phyloP scores from a whole-genome alignment of 2,888 invertebrate genomes.

The Cryptocephalus moraei region DNA sequence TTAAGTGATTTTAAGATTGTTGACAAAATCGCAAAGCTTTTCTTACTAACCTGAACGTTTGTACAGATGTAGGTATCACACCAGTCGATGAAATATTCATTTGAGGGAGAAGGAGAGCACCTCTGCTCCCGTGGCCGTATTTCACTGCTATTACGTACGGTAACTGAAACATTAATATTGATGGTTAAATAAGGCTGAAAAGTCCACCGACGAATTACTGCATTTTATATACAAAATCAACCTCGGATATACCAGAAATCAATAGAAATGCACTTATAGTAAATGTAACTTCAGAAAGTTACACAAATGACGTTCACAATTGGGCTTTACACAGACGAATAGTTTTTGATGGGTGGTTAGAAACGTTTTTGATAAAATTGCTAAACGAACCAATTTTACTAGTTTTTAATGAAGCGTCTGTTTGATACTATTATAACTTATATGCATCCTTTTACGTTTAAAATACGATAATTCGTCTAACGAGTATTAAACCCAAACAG shows the following conservation, averaged over 20 bases:
- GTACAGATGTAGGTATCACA: conserved; percentile 64
- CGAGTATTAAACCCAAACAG: too few relatives aligned
- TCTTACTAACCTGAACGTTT: conserved; percentile 55
- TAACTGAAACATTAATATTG: conserved; percentile 42
- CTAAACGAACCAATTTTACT: too few relatives aligned
- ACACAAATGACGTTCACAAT: too few relatives aligned
- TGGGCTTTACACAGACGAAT: too few relatives aligned
- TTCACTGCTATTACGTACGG: conserved; percentile 68
- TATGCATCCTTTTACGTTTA: too few relatives aligned
- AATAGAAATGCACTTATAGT: not conserved
- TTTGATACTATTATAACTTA: too few relatives aligned
- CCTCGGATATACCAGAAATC: not conserved
- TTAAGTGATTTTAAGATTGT: too few relatives aligned
- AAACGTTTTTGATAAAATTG: too few relatives aligned
- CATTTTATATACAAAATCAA: not conserved
- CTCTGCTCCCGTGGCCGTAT: conserved; percentile 54
- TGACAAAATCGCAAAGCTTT: not conserved
- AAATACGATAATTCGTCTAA: too few relatives aligned
- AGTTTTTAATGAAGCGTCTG: too few relatives aligned
- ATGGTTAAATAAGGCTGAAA: not conserved
- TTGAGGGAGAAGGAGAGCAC: conserved; percentile 67
- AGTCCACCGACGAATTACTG: not conserved
- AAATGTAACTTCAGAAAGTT: too few relatives aligned
- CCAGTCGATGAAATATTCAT: conserved; percentile 77
- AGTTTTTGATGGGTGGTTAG: too few relatives aligned